Evolutionary conservation across 2,797 vertebrate genomes (phyloP).

Genomic region (Coracias cyanogaster): DNA sequence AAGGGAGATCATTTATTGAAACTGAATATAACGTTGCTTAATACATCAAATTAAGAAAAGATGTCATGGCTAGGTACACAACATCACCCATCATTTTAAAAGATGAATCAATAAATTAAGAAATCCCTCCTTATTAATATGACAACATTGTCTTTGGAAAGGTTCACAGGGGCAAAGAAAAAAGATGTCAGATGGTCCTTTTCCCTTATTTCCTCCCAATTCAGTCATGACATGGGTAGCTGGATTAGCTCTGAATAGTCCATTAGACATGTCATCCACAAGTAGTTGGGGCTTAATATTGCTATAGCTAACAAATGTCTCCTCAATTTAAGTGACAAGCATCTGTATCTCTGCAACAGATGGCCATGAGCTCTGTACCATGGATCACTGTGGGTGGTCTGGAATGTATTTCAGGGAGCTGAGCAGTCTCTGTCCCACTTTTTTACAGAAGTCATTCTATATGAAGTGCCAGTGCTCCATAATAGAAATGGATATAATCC

Average conservation of each 20-base stretch:
- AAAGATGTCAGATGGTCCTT: neutral
- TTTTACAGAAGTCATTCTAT: neutral
- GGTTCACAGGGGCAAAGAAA: neutral
- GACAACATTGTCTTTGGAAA: neutral
- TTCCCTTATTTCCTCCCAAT: neutral
- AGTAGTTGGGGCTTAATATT: neutral
- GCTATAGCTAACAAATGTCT: neutral
- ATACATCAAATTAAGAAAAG: slow-evolving; percentile 58
- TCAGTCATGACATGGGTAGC: neutral
- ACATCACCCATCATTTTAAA: slow-evolving; percentile 30
- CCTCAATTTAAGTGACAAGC: neutral
- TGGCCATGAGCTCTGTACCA: neutral
- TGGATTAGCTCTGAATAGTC: neutral
- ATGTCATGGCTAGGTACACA: slow-evolving; percentile 39
- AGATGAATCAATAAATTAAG: slow-evolving; percentile 44
- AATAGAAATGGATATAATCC: neutral
- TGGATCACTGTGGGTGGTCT: neutral
- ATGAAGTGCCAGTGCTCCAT: neutral
- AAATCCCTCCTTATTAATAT: neutral
- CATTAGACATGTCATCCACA: neutral
- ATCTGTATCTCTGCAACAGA: neutral
- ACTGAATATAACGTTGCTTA: slow-evolving; percentile 23
- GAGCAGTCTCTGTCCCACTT: neutral
- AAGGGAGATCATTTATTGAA: slow-evolving; percentile 54
- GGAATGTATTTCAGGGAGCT: neutral